A percentile compares a stretch with the other conserved stretches of the same genome.
phyloP scores from a whole-genome alignment of 2,888 invertebrate genomes.

The Acrobeloides nanus region DNA sequence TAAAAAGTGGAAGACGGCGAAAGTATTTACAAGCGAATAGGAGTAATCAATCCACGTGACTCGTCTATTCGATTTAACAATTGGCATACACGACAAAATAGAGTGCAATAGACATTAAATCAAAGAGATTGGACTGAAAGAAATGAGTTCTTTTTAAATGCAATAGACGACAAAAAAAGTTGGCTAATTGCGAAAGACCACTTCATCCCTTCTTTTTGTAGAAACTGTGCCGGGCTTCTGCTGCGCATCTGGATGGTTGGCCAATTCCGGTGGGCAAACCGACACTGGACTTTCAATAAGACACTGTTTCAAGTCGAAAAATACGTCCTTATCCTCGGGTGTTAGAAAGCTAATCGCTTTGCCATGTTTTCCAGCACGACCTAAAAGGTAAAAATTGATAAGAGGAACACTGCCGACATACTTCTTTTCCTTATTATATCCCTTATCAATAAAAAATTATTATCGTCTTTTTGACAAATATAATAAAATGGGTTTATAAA shows the following conservation, averaged over 20 bases:
- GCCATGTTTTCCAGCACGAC: constrained; percentile 95
- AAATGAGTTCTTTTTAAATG: no score
- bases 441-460: no score
- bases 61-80: no score
- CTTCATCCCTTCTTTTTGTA: constrained; percentile 62
- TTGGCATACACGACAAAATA: no score
- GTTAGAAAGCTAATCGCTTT: constrained; percentile 91
- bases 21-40: no score
- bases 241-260: constrained; percentile 96
- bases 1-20: no score
- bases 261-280: constrained; percentile 65
- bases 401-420: no score
- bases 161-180: not conserved
- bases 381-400: constrained; percentile 61
- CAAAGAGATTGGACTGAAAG: no score
- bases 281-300: constrained; percentile 43
- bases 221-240: constrained; percentile 91
- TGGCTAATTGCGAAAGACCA: constrained; percentile 5
- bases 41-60: no score
- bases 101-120: no score
- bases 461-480: no score
- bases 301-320: constrained; percentile 90
- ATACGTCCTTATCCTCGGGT: constrained; percentile 85
- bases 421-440: no score
- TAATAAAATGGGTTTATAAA: not conserved